Evolutionary conservation across 2,888 invertebrate genomes (phyloP), one percentile per base, ranked within the genome.

Genomic region (Panzeria rudis): DNA sequence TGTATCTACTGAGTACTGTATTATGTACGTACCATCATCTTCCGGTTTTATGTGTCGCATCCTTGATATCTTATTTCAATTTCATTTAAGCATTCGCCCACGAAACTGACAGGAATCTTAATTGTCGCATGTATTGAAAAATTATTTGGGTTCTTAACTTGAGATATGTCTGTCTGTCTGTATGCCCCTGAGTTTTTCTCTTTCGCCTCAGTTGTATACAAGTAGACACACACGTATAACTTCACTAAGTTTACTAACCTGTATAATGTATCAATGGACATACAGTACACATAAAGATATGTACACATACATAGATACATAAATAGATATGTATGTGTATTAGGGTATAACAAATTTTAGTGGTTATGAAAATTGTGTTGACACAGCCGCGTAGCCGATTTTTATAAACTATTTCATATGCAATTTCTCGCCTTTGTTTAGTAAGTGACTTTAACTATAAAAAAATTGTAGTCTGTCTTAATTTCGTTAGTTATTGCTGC

Each of bases 41-140:
- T 20, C 50, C 9, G 17, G 9, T 50, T 20, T 20, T 20, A 38
- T 38, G 11, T 38, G 35, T 38, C 20, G 35, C 20, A 20, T 35
- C 1, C 35, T 78, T 71, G 78, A 79, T 79, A 83, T 83, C 83
- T 83, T 83, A 83, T 83, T 83, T 83, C 68, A 83, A 69, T 83
- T 78, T 41, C 62, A 71, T 83, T 83, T 79, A 79, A 79, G 50
- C 83, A 56, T 71, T 83, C 83, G 83, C 83, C 83, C 83, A 83
- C 83, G 69, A 79, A 83, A 75, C 78, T 83, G 83, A 83, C 83
- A 73, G 75, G 69, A 75, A 83, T 79, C 75, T 79, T 83, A 83
- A 83, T 83, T 83, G 83, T 71, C 83, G 79, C 75, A 79, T 83
- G 83, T 79, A 72, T 83, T 83, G 78, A 83, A 83, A 83, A 73